A percentile compares a stretch with the other conserved stretches of the same genome.
Conservation (phyloP, 2,888 invertebrate species). For the Celastrina argiolus region DNA sequence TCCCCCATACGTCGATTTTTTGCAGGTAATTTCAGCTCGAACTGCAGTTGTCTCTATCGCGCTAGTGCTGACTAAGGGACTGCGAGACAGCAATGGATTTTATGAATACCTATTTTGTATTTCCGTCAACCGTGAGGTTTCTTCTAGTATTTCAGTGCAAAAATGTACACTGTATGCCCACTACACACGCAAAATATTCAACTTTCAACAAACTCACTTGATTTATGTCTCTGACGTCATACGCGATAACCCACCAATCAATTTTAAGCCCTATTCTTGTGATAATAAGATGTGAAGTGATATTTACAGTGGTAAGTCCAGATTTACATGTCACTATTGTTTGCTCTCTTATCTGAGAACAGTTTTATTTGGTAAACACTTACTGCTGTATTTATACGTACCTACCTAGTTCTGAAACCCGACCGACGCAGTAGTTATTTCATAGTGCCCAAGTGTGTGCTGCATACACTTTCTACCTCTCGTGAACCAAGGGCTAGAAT, state of each 20-base stretch:
- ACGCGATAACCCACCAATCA: not conserved
- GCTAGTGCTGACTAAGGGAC: too few species aligned
- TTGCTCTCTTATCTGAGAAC: not conserved
- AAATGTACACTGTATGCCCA: not conserved
- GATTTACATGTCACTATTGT: constrained; percentile 1
- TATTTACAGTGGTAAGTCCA: not conserved
- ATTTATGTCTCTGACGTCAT: constrained; percentile 4
- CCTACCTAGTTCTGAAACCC: too few species aligned
- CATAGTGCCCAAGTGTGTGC: too few species aligned
- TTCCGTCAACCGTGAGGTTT: too few species aligned
- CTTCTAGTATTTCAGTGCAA: not conserved
- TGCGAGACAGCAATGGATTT: too few species aligned
- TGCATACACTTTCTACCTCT: too few species aligned
- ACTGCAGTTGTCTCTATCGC: too few species aligned
- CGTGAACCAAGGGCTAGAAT: too few species aligned
- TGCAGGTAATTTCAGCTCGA: too few species aligned
- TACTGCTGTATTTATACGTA: not conserved
- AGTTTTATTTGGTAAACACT: not conserved
- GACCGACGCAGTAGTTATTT: too few species aligned
- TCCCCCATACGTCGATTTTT: too few species aligned
- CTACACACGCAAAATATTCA: not conserved
- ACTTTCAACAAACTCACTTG: constrained; percentile 12
- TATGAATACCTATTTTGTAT: too few species aligned
- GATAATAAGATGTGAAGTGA: not conserved
- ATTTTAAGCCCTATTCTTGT: not conserved